Base-by-base conservation (phyloP, 2,797 vertebrate genomes). In the Menidia menidia region DNA sequence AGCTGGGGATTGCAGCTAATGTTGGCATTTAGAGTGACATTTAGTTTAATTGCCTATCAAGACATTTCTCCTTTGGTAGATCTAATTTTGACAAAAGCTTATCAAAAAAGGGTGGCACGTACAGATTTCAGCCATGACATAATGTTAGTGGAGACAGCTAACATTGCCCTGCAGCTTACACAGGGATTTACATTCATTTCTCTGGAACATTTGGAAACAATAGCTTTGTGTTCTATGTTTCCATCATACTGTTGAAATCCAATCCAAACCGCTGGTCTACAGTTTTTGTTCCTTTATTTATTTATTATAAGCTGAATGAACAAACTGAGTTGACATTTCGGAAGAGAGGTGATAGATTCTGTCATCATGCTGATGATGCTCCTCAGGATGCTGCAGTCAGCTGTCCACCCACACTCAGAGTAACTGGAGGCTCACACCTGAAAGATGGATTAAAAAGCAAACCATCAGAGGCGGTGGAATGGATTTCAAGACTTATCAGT, bases 1-100 rank as follows among this genome's bases (percentile, higher is more conserved):
- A 77, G 58, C 56, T 2, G 18, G 77, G 68, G 71, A 59, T 80
- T 65, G 58, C 44, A 54, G 71, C 69, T 61, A 76, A 85, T 79
- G 66, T 80, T 86, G 74, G 71, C 85, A 87, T 86, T 89, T 82
- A 67, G 64, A 54, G 57, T 79, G 85, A 73, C 81, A 74, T 80
- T 84, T 80, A 47, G 47, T 15, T 70, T 78, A 72, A 87, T 85
- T 87, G 75, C 79, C 76, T 62, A 82, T 81, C 50, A 80, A 77
- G 63, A 78, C 43, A 65, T 75, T 71, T 67, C 47, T 56, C 62
- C 25, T 71, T 43, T 11, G 39, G 44, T 71, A 55, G 30, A 51
- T 63, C 25, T 73, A 68, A 73, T 60, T 75, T 53, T 56, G 52
- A 75, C 47, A 51, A 80, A 78, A 73, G 67, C 35, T 5, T 5